phyloP scores from a whole-genome alignment of 1,140 invertebrate genomes.

The Hylaeus volcanicus region DNA sequence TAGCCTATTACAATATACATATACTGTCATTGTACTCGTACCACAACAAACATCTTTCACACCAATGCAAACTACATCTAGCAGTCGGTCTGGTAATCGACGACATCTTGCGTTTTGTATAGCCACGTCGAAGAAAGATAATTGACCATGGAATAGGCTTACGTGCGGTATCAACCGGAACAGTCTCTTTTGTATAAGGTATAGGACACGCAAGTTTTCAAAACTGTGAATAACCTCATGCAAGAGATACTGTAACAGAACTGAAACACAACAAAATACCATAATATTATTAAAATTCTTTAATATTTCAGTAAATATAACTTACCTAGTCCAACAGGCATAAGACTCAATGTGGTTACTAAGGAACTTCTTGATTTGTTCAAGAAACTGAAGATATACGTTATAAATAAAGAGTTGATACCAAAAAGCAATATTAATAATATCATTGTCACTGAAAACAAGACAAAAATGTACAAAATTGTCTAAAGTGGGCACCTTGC shows the following conservation, averaged over 20 bases:
- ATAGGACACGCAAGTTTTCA: slow-evolving; percentile 43
- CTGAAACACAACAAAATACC: slow-evolving; percentile 62
- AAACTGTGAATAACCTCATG: slow-evolving; percentile 26
- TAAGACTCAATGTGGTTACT: slow-evolving; percentile 64
- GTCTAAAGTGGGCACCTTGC: not conserved
- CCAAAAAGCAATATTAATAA: slow-evolving; percentile 72
- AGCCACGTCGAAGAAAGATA: slow-evolving; percentile 69
- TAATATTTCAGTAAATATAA: not conserved
- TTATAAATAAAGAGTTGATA: slow-evolving; percentile 68
- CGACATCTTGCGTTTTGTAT: slow-evolving; percentile 73
- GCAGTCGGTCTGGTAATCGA: slow-evolving; percentile 67
- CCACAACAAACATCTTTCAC: slow-evolving; percentile 66
- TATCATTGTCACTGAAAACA: slow-evolving; percentile 70
- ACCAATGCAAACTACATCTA: slow-evolving; percentile 58
- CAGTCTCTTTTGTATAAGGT: slow-evolving; percentile 69
- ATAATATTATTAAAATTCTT: slow-evolving; percentile 1
- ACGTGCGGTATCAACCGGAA: slow-evolving; percentile 75
- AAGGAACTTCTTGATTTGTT: slow-evolving; percentile 70
- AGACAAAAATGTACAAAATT: slow-evolving; percentile 11
- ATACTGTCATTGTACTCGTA: slow-evolving; percentile 46
- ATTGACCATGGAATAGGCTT: slow-evolving; percentile 75
- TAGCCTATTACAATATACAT: slow-evolving; percentile 19
- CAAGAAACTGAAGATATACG: slow-evolving; percentile 72
- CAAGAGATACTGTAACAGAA: slow-evolving; percentile 65
- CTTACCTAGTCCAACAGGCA: slow-evolving; percentile 71